Evolutionary conservation across 2,888 invertebrate species (phyloP), one percentile per base, ranked within the genome.

Genomic region (Autographa gamma): DNA sequence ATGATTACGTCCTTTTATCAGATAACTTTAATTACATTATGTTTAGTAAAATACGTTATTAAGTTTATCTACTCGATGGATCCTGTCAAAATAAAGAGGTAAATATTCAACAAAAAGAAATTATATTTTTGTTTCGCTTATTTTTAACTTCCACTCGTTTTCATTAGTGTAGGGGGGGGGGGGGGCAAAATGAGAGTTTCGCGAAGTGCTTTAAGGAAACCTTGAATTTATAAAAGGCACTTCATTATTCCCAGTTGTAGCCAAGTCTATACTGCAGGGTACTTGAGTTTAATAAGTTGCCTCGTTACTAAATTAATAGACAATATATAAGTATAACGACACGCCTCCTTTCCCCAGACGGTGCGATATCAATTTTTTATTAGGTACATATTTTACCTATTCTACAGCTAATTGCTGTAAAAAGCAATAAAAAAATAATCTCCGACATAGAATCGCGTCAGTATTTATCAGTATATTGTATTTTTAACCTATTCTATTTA

Each of bases 201-300:
- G 25, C 41, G 58, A 69, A 79, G 69, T 66, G 66, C 31, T 54
- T 66, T 60, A 68, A 74, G 66, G 60, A 52, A 62, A 16, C 43
- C 75, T 63, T 69, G 69, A 69, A 69, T 60, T 79, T 79, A 38
- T 69, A 14, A 69, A 48, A 68, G 79, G 74, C 74, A 25, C 56
- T 74, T 69, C 41, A 66, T 79, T 76, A 64, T 62, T 79, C 63
- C 41, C 79, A 25, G 48, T 66, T 73, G 4, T 56, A 25, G 25
- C 11, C 5, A 56, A 56, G 54, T 54, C 18, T 18, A 18, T 18
- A 19, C 19, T 19, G 16, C 43, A 16, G 16, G 16, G 43, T 54
- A 2, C 16, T 18, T 11, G 54, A 38, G 54, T 18, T 54, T 54
- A 9, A 54, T 19, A 54, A 54, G 19, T 18, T 54, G 19, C 18